Evolutionary conservation across 2,888 invertebrate genomes (phyloP).

Genomic region (Leptopilina drosophilae): DNA sequence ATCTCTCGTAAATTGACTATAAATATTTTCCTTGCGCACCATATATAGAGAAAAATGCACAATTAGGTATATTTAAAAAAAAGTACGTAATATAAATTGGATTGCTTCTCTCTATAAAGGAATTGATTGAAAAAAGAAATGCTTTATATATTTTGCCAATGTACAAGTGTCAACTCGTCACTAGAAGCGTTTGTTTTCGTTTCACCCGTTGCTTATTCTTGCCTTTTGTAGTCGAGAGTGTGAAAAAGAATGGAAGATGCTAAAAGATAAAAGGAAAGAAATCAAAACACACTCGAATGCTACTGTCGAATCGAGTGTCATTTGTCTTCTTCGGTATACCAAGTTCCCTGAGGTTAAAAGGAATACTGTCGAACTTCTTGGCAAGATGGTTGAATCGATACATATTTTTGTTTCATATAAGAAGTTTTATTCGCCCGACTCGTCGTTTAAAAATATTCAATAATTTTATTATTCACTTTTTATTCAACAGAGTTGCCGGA

Average conservation of each 20-base stretch:
- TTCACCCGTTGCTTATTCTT: conserved; percentile 18
- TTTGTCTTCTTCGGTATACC: conserved; percentile 66
- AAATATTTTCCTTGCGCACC: too few species aligned
- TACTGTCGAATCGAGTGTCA: conserved; percentile 71
- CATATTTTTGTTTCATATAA: conserved; percentile 63
- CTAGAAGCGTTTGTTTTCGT: neutral
- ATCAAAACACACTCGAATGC: conserved; percentile 66
- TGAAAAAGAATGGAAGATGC: neutral
- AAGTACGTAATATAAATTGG: too few species aligned
- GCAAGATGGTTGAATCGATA: conserved; percentile 66
- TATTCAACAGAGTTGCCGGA: too few species aligned
- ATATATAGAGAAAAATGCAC: too few species aligned
- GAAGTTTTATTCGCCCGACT: neutral
- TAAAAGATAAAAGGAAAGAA: conserved; percentile 54
- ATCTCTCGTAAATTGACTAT: too few species aligned
- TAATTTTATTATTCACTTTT: too few species aligned
- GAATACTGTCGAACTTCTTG: conserved; percentile 58
- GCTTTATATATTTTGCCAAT: too few species aligned
- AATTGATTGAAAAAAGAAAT: too few species aligned
- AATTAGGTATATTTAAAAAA: too few species aligned
- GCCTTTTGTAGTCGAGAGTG: conserved; percentile 36
- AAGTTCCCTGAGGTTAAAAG: conserved; percentile 63
- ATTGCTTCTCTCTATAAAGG: too few species aligned
- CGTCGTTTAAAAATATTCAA: neutral
- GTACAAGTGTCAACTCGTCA: too few species aligned